phyloP scores from a whole-genome alignment of 2,797 vertebrate species.

The Orientallactaga sibirica region DNA sequence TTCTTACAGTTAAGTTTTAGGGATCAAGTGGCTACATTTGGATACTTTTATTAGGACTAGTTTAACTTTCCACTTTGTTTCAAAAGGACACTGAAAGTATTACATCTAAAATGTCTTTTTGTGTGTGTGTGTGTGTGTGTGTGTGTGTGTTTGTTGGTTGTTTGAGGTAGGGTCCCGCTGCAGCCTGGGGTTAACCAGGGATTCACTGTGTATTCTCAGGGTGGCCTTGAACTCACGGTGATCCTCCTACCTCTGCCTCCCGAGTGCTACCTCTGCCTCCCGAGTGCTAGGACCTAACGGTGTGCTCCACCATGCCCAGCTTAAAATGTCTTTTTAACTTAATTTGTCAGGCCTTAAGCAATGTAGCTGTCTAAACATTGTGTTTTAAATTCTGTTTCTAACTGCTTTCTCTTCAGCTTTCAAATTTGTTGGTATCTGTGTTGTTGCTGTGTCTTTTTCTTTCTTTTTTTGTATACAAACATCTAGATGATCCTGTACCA shows the following conservation, averaged over 20 bases:
- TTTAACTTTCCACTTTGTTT: constrained; percentile 4
- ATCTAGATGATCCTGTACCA: not conserved
- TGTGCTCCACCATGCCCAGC: no score
- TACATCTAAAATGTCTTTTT: not conserved
- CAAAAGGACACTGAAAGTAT: not conserved
- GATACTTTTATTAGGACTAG: constrained; percentile 4
- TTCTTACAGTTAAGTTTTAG: constrained; percentile 3
- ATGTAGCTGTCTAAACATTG: not conserved
- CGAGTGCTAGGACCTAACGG: no score
- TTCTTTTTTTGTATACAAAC: not conserved
- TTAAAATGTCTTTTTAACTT: not conserved
- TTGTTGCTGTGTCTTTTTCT: not conserved
- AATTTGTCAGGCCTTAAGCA: not conserved
- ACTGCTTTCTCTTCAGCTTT: constrained; percentile 10
- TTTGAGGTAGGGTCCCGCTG: no score
- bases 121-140: no score
- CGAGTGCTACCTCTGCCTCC: no score
- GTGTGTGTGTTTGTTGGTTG: no score
- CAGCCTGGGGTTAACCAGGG: no score
- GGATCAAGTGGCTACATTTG: not conserved
- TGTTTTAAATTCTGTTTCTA: not conserved
- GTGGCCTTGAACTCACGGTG: no score
- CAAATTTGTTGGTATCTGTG: not conserved
- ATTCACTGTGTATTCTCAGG: no score
- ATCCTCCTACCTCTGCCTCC: no score